Conservation (phyloP, 2,888 invertebrate species). For the Suillia variegata region DNA sequence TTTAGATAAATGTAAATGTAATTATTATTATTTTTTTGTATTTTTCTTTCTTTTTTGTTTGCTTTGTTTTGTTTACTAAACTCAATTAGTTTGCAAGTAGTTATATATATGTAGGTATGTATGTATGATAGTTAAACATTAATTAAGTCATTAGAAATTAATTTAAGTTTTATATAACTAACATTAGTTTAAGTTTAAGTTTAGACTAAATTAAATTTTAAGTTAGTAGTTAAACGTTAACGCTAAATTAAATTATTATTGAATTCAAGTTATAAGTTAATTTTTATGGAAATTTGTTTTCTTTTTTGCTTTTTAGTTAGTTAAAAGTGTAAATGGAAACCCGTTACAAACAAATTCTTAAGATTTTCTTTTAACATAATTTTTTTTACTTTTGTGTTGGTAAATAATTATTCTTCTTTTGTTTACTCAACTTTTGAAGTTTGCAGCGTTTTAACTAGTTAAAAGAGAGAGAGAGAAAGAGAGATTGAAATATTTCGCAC, state of each 20-base stretch:
- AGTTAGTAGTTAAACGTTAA: slow-evolving; percentile 41
- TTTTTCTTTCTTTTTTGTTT: neutral
- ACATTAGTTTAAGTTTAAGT: slow-evolving; percentile 17
- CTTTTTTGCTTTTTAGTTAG: no score
- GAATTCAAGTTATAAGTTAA: slow-evolving; percentile 29
- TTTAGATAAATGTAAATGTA: neutral
- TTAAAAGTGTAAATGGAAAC: slow-evolving; percentile 16
- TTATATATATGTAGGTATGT: no score
- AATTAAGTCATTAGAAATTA: slow-evolving; percentile 35
- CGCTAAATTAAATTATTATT: neutral
- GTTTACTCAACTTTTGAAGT: slow-evolving; percentile 1
- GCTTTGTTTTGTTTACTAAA: neutral
- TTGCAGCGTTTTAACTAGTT: no score
- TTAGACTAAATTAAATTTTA: slow-evolving; percentile 41
- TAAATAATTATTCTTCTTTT: slow-evolving; percentile 4
- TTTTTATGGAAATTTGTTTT: slow-evolving; percentile 32
- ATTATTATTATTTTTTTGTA: slow-evolving; percentile 6
- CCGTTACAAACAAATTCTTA: slow-evolving; percentile 9
- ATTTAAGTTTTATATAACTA: slow-evolving; percentile 8
- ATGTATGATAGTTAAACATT: slow-evolving; percentile 24
- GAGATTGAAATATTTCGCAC: no score
- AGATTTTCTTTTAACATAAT: neutral
- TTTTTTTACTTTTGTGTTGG: neutral
- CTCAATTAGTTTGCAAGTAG: neutral
- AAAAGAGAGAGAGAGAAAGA: no score